Conservation (phyloP, 2,113 vertebrate species). For the Machaerirhynchus nigripectus region DNA sequence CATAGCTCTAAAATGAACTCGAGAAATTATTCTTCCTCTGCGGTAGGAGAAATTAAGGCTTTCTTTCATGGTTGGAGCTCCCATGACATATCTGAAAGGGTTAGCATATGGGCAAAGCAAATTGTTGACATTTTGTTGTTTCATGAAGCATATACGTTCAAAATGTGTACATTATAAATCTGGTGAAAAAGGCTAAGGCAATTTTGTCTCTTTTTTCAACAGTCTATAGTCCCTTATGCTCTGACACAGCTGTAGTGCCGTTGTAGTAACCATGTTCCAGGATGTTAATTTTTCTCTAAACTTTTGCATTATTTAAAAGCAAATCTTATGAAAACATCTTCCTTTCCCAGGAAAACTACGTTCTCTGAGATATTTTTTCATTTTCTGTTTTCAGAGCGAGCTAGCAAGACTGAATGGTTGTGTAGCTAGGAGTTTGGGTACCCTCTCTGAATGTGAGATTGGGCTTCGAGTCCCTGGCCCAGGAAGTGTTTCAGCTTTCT, state of each 20-base stretch:
- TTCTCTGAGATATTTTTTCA: not conserved
- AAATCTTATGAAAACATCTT: not conserved
- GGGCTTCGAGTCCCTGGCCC: not conserved
- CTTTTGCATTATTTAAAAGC: not conserved
- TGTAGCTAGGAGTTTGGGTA: not conserved
- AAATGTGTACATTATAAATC: not conserved
- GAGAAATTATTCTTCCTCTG: not conserved
- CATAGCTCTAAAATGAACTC: not conserved
- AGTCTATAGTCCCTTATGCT: not conserved
- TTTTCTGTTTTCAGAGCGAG: not conserved
- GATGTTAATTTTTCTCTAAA: not conserved
- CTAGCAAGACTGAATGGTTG: not conserved
- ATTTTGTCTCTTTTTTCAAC: not conserved
- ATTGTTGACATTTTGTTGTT: constrained; percentile 8
- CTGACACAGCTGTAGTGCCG: not conserved
- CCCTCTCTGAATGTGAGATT: not conserved
- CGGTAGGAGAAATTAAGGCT: not conserved
- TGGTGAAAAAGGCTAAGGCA: not conserved
- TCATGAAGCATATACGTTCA: not conserved
- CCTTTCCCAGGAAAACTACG: not conserved
- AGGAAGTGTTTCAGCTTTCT: not conserved
- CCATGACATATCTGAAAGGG: not conserved
- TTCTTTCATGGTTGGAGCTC: not conserved
- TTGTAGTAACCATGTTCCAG: not conserved
- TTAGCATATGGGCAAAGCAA: not conserved